Evolutionary conservation across 2,113 vertebrate species (phyloP).

Genomic region (Burhinus bistriatus): DNA sequence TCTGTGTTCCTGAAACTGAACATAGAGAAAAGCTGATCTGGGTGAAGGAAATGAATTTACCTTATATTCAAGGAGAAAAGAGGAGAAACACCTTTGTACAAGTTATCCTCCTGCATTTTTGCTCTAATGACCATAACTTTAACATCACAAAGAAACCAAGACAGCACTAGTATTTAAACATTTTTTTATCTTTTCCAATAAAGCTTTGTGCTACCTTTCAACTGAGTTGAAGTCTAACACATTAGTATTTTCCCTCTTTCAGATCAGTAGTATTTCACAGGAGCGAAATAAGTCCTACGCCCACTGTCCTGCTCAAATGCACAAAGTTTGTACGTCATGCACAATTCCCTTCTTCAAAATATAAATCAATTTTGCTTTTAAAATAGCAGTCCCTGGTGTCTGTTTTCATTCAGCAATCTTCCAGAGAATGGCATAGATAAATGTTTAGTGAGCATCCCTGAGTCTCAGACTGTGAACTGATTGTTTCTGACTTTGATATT

Average conservation of each 20-base stretch:
- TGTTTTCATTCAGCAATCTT: not conserved
- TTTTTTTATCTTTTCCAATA: not conserved
- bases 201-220: not conserved
- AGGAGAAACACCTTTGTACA: not conserved
- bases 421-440: not conserved
- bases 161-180: not conserved
- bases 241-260: not conserved
- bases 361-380: not conserved
- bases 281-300: not conserved
- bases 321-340: not conserved
- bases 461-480: not conserved
- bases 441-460: not conserved
- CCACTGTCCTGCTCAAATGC: not conserved
- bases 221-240: not conserved
- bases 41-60: not conserved
- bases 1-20: not conserved
- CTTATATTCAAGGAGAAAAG: not conserved
- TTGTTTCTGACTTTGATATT: constrained; percentile 53
- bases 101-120: not conserved
- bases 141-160: not conserved
- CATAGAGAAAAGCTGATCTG: not conserved
- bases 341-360: not conserved
- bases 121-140: not conserved
- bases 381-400: not conserved
- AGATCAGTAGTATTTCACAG: not conserved